Percentiles rank a stretch among this genome's conserved stretches.
Conservation (phyloP, 2,113 vertebrate genomes). For the Boulengeromyrus knoepffleri region DNA sequence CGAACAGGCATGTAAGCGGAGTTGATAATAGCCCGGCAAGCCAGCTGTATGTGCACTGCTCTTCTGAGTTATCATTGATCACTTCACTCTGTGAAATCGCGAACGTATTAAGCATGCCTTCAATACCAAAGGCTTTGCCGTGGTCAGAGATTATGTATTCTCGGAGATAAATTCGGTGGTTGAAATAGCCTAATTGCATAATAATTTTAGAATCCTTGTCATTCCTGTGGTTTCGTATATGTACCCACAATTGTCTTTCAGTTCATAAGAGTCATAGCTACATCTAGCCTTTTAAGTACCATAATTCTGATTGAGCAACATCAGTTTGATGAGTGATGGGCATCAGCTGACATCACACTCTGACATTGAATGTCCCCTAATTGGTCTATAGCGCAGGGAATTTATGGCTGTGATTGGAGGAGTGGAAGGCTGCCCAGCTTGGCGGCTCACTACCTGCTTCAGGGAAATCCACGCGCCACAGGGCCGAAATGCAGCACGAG, state of each 20-base stretch:
- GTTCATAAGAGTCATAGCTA: background rate
- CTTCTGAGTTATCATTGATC: background rate
- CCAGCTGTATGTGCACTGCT: background rate
- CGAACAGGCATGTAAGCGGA: background rate
- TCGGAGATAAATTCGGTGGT: background rate
- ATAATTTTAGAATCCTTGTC: background rate
- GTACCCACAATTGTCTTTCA: background rate
- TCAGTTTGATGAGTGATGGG: background rate
- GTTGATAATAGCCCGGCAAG: background rate
- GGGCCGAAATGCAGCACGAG: background rate
- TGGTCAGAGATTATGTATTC: background rate
- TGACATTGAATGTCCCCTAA: background rate
- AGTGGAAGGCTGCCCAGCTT: background rate
- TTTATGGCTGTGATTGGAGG: background rate
- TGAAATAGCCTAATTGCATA: background rate
- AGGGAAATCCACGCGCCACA: background rate
- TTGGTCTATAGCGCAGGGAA: background rate
- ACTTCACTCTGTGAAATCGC: background rate
- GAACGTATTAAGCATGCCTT: background rate
- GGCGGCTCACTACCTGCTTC: background rate
- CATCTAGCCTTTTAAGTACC: background rate
- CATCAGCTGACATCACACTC: background rate
- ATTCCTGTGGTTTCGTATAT: background rate
- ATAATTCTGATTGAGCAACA: background rate
- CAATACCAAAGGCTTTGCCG: background rate